Evolutionary conservation across 2,888 invertebrate genomes (phyloP).

Genomic region (Theretra japonica): DNA sequence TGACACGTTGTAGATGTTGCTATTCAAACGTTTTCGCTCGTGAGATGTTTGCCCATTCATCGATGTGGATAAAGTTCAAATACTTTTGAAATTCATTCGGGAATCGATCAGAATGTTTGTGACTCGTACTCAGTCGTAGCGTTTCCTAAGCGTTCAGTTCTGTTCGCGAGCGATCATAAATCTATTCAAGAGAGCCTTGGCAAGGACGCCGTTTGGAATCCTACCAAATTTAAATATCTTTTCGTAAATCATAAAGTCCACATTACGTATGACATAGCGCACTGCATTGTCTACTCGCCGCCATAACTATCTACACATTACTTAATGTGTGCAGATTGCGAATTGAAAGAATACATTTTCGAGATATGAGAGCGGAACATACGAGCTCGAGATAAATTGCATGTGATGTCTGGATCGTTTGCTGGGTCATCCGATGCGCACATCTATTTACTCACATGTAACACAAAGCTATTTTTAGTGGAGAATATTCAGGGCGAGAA

Average conservation of each 20-base stretch:
- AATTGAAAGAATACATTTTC: neutral
- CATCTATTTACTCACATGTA: neutral
- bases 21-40: slow-evolving; percentile 30
- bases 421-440: neutral
- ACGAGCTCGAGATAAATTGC: neutral
- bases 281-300: slow-evolving; percentile 51
- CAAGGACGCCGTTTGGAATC: slow-evolving; percentile 71
- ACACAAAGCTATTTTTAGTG: slow-evolving; percentile 29
- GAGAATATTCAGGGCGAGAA: slow-evolving; percentile 44
- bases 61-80: slow-evolving; percentile 39
- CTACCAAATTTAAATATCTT: slow-evolving; percentile 77
- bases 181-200: slow-evolving; percentile 67
- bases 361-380: neutral
- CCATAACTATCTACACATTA: slow-evolving; percentile 8
- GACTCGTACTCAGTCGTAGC: slow-evolving; percentile 45
- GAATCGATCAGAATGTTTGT: slow-evolving; percentile 47
- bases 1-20: slow-evolving; percentile 28
- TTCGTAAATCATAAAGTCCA: slow-evolving; percentile 68
- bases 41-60: slow-evolving; percentile 39
- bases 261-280: slow-evolving; percentile 63
- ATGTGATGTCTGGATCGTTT: neutral
- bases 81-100: slow-evolving; percentile 45
- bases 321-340: neutral
- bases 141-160: slow-evolving; percentile 51
- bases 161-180: slow-evolving; percentile 65